Evolutionary conservation across 2,888 invertebrate genomes (phyloP), one percentile per base, ranked within the genome.

Genomic region (Vanessa cardui): DNA sequence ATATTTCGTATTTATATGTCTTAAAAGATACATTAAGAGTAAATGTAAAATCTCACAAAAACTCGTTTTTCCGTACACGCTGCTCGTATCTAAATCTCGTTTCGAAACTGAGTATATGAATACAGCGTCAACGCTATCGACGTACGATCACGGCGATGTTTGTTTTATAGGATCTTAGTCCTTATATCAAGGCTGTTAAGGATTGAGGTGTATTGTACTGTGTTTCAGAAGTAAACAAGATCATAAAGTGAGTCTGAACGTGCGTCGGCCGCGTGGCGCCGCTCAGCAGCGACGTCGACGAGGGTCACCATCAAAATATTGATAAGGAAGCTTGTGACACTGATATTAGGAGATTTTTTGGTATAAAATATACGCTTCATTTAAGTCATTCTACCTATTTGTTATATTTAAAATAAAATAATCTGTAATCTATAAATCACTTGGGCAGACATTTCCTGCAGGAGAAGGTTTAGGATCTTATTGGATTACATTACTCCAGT

Each of bases 251-350:
- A n/a, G 60, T 58, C 50, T 47, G 59, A 54, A 54, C 47, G 63
- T 52, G 63, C 63, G 52, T 62, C 62, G 62, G 58, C 46, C 26
- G 47, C 59, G 63, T 26, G 68, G 68, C 68, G 68, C 56, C 68
- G 45, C 7, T 18, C 50, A 63, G 31, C 46, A 59, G 58, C 45
- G 45, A 44, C 47, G 12, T 9, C 39, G 39, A 45, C 26, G 20
- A 31, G 26, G 31, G 16, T 26, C n/a, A 31, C 31, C n/a, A 56
- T 39, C 12, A 56, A 56, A 33, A 33, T 54, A 16, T 54, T 26
- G 16, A 16, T 26, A 54, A 50, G 9, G 4, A 16, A 31, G 31
- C 26, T 20, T 54, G 16, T 54, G 15, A 54, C n/a, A 16, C 26
- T 54, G 52, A 39, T 39, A 12, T 12, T 9, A 12, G 2, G 39